Evolutionary conservation across 1,140 invertebrate genomes (phyloP).

Genomic region (Hylaeus anthracinus): DNA sequence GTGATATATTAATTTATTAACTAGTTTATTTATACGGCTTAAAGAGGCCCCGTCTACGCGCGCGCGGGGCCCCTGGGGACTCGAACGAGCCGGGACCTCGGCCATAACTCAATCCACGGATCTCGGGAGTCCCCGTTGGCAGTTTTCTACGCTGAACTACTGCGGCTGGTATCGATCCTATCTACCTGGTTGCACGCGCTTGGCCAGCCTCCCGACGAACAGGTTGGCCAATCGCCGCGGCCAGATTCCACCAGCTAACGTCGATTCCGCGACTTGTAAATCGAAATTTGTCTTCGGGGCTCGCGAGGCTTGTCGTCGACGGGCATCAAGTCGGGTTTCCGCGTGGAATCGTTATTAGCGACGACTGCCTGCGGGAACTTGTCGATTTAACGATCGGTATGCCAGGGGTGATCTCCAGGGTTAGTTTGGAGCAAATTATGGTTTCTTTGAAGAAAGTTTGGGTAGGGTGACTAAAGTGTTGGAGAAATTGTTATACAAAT

Average conservation of each 20-base stretch:
- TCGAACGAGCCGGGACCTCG: conserved; percentile 43
- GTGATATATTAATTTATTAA: conserved; percentile 78
- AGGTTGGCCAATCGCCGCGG: conserved; percentile 9
- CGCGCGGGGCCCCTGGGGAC: conserved; percentile 57
- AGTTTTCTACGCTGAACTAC: conserved; percentile 60
- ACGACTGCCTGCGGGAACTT: no score
- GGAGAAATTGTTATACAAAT: no score
- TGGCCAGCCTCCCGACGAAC: conserved; percentile 6
- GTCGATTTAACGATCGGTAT: no score
- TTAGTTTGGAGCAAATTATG: no score
- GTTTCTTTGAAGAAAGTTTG: no score
- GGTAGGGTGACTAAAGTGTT: no score
- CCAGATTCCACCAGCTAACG: conserved; percentile 27
- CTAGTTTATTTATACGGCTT: conserved; percentile 73
- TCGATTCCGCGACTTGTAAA: conserved; percentile 52
- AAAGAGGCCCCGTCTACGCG: conserved; percentile 48
- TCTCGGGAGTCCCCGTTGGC: conserved; percentile 62
- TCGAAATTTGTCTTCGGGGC: conserved; percentile 54
- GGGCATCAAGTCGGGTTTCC: not conserved
- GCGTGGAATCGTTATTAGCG: no score
- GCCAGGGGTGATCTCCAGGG: no score
- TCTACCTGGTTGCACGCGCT: conserved; percentile 25
- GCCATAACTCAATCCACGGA: conserved; percentile 71
- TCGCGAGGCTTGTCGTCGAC: not conserved
- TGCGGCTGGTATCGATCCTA: conserved; percentile 41